Evolutionary conservation across 2,113 vertebrate species (phyloP).

Genomic region (Tricholaema leucomelas): DNA sequence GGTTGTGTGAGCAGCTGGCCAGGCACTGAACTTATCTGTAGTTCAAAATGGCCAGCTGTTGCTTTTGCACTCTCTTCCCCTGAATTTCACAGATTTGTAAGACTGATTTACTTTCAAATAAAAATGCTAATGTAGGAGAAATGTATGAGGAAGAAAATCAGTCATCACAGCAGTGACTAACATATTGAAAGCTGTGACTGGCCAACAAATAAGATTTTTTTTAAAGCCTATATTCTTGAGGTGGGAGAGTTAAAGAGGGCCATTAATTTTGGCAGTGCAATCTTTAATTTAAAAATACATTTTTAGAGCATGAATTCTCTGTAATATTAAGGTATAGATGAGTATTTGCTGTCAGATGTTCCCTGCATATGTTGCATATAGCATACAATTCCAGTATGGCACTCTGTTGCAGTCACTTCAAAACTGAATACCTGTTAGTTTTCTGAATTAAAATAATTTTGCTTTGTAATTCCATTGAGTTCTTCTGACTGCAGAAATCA

Average conservation of each 20-base stretch:
- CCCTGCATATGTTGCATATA: background rate
- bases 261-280: background rate
- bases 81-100: background rate
- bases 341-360: constrained; percentile 23
- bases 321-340: no score
- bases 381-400: background rate
- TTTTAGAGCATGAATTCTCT: no score
- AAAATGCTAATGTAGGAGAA: background rate
- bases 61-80: background rate
- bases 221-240: background rate
- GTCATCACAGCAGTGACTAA: background rate
- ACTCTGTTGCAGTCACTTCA: background rate
- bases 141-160: background rate
- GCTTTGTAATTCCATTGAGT: background rate
- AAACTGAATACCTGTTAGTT: constrained; percentile 25
- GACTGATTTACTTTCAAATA: background rate
- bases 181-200: background rate
- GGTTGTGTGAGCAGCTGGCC: background rate
- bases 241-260: background rate
- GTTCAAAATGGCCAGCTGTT: background rate
- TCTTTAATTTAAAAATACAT: background rate
- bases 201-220: background rate
- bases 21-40: background rate
- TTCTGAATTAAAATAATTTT: constrained; percentile 4
- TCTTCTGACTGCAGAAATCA: background rate